phyloP scores from a whole-genome alignment of 2,888 invertebrate species.

The Elmis aenea region DNA sequence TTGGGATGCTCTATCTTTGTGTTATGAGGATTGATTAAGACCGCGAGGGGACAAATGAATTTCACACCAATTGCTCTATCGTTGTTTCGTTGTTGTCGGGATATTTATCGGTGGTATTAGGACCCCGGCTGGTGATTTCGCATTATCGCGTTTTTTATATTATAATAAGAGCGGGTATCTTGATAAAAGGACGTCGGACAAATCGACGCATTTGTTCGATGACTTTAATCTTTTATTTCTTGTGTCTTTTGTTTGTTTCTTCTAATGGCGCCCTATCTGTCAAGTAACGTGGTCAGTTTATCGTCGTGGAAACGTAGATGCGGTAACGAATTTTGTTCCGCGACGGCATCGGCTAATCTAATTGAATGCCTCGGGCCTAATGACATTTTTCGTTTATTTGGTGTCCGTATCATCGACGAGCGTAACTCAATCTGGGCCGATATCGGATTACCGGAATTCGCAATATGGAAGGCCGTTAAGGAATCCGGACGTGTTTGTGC shows the following conservation, averaged over 20 bases:
- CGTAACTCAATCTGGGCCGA: constrained; percentile 42
- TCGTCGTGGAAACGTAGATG: constrained; percentile 9
- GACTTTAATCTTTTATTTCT: constrained; percentile 27
- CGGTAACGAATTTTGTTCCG: constrained; percentile 38
- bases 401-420: constrained; percentile 36
- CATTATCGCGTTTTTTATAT: constrained; percentile 40
- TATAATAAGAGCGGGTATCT: constrained; percentile 27
- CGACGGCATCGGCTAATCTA: constrained; percentile 39
- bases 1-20: constrained; percentile 43
- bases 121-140: constrained; percentile 34
- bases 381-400: constrained; percentile 45
- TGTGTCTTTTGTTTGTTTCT: constrained; percentile 24
- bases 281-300: constrained; percentile 20
- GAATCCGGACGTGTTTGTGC: constrained; percentile 41
- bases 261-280: constrained; percentile 26
- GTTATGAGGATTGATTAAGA: constrained; percentile 47
- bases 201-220: constrained; percentile 38
- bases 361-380: constrained; percentile 41
- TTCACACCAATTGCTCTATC: constrained; percentile 45
- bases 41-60: constrained; percentile 44
- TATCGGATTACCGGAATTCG: constrained; percentile 45
- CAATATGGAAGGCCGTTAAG: constrained; percentile 40
- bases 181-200: constrained; percentile 28
- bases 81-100: constrained; percentile 40
- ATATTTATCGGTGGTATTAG: constrained; percentile 41